Conservation (phyloP, 2,888 invertebrate genomes). For the Drosophila mercatorum region DNA sequence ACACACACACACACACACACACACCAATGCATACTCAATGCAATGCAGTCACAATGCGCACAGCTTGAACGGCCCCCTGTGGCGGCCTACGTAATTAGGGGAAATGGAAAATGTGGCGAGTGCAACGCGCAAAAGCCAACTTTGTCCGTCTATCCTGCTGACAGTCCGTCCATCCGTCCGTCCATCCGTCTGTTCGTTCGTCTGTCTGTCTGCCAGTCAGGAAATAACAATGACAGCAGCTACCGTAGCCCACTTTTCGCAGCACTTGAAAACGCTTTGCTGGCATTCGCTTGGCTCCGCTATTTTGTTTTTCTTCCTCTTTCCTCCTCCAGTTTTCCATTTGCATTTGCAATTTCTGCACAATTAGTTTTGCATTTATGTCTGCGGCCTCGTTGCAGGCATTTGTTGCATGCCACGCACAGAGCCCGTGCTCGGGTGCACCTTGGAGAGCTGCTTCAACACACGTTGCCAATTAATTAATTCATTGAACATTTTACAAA, state of each 20-base stretch:
- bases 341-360: constrained; percentile 63
- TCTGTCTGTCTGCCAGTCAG: constrained; percentile 26
- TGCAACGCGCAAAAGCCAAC: constrained; percentile 26
- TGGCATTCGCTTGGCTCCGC: constrained; percentile 13
- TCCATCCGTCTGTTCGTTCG: constrained; percentile 2
- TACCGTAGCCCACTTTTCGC: constrained; percentile 24
- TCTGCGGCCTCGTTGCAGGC: constrained; percentile 38
- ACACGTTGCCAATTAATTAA: constrained; percentile 76
- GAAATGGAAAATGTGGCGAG: constrained; percentile 59
- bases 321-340: constrained; percentile 2
- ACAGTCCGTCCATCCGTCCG: constrained; percentile 12
- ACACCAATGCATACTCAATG: constrained; percentile 66
- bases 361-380: constrained; percentile 62
- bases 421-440: constrained; percentile 18
- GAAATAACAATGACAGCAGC: constrained; percentile 47
- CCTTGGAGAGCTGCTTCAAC: constrained; percentile 62
- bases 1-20: constrained; percentile 7
- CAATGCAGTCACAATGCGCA: constrained; percentile 61
- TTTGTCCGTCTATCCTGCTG: constrained; percentile 9
- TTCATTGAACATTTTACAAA: constrained; percentile 56
- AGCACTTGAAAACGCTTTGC: constrained; percentile 44
- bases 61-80: constrained; percentile 29
- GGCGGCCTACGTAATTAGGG: constrained; percentile 59
- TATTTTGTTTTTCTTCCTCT: not conserved
- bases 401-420: constrained; percentile 29